phyloP scores from a whole-genome alignment of 92 coral and sea anemone species.

The Phymanthus crucifer region DNA sequence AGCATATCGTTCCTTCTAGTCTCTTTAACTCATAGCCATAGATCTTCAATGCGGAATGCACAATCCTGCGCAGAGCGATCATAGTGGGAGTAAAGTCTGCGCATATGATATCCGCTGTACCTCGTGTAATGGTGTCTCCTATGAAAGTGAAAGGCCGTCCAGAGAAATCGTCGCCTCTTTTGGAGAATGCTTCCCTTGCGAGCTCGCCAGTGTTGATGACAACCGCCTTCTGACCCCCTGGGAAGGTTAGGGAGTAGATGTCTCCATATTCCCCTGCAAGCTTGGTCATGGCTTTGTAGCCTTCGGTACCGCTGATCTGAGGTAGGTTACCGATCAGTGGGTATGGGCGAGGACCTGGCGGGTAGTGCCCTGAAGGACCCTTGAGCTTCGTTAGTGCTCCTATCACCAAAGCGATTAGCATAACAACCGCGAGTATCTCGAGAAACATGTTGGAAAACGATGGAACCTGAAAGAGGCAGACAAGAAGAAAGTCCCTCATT shows the following conservation, averaged over 20 bases:
- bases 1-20: conserved; percentile 57
- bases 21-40: conserved; percentile 54
- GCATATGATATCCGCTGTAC: conserved; percentile 57
- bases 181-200: conserved; percentile 64
- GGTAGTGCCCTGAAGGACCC: not conserved
- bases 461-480: not conserved
- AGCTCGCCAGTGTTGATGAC: conserved; percentile 61
- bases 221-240: conserved; percentile 61
- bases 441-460: not conserved
- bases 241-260: conserved; percentile 55
- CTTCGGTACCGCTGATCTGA: conserved; percentile 43
- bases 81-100: conserved; percentile 68
- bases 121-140: conserved; percentile 56
- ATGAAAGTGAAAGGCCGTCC: conserved; percentile 64
- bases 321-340: conserved; percentile 63
- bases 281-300: conserved; percentile 53
- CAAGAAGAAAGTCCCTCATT: not conserved
- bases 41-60: conserved; percentile 76
- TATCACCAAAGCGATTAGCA: not conserved
- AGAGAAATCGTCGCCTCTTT: conserved; percentile 62
- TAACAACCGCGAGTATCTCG: not conserved
- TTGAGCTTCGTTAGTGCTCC: not conserved
- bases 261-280: conserved; percentile 65
- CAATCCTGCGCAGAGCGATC: conserved; percentile 65
- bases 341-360: conserved; percentile 69